phyloP scores from a whole-genome alignment of 2,888 invertebrate genomes.

The Ornithoptera alexandrae region DNA sequence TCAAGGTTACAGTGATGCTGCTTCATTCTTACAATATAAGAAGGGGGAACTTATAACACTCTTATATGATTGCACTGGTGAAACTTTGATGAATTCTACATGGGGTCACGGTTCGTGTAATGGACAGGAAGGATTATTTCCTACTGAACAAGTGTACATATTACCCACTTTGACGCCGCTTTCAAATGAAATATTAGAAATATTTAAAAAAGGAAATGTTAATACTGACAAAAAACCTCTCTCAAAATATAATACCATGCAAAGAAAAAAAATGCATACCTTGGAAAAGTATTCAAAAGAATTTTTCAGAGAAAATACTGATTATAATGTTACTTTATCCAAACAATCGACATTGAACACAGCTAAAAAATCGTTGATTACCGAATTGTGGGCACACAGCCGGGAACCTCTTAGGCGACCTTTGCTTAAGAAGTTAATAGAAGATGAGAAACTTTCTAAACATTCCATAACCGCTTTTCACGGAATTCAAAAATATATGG shows the following conservation, averaged over 20 bases:
- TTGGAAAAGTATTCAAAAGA: conserved; percentile 90
- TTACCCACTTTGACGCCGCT: conserved; percentile 91
- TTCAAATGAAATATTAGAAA: conserved; percentile 82
- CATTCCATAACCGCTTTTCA: conserved; percentile 87
- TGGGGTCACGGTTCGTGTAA: conserved; percentile 88
- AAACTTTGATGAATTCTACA: conserved; percentile 84
- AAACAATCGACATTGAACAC: conserved; percentile 83
- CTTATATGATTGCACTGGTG: conserved; percentile 86
- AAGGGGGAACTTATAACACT: conserved; percentile 92
- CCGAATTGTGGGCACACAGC: conserved; percentile 90
- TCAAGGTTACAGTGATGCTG: conserved; percentile 76
- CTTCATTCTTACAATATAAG: conserved; percentile 80
- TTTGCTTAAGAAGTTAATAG: conserved; percentile 86
- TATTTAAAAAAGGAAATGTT: conserved; percentile 81
- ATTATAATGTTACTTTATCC: conserved; percentile 76
- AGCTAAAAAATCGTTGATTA: conserved; percentile 82
- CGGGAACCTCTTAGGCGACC: conserved; percentile 91
- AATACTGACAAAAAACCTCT: conserved; percentile 64
- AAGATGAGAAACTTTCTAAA: conserved; percentile 85
- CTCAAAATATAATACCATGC: conserved; percentile 77
- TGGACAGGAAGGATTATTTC: conserved; percentile 88
- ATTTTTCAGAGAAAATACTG: conserved; percentile 84
- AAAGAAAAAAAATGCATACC: conserved; percentile 88
- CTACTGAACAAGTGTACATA: conserved; percentile 91
- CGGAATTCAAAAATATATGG: conserved; percentile 90